These are phyloP conservation scores for Meloidogyne hapla DNA, from an alignment of 1,140 invertebrate species.

Conservation along the genomic window DNA sequence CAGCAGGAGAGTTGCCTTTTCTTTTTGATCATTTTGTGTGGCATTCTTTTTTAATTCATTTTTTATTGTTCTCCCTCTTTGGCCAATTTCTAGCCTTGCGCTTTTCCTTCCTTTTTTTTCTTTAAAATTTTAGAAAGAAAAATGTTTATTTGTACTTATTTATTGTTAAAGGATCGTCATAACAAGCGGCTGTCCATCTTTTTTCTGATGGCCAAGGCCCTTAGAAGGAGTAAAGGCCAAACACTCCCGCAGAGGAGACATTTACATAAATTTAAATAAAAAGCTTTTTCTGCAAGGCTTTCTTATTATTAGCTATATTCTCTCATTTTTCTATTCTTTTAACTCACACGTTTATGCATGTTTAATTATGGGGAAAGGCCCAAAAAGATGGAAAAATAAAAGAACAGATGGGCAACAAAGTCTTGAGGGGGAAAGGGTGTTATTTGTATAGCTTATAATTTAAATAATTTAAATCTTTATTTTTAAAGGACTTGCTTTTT, in stretches of 20 bases:
- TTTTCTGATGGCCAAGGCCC: not conserved
- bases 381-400: not conserved
- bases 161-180: not conserved
- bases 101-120: not conserved
- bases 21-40: too few species aligned
- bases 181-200: not conserved
- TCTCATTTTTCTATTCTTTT: not conserved
- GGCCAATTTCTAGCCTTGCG: not conserved
- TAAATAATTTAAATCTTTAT: not conserved
- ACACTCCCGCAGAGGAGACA: too few species aligned
- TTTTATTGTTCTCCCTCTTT: not conserved
- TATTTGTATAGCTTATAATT: not conserved
- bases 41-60: not conserved
- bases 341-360: not conserved
- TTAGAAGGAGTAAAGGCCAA: not conserved
- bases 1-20: too few species aligned
- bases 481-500: constrained; percentile 86
- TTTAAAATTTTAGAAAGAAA: constrained; percentile 1
- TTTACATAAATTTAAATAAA: not conserved
- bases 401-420: not conserved
- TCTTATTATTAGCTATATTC: not conserved
- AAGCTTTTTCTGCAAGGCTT: not conserved
- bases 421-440: too few species aligned
- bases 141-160: constrained; percentile 9
- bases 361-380: not conserved